These are phyloP conservation scores for Cromileptes altivelis DNA, from an alignment of 2,113 vertebrate species.

Conservation along the genomic window DNA sequence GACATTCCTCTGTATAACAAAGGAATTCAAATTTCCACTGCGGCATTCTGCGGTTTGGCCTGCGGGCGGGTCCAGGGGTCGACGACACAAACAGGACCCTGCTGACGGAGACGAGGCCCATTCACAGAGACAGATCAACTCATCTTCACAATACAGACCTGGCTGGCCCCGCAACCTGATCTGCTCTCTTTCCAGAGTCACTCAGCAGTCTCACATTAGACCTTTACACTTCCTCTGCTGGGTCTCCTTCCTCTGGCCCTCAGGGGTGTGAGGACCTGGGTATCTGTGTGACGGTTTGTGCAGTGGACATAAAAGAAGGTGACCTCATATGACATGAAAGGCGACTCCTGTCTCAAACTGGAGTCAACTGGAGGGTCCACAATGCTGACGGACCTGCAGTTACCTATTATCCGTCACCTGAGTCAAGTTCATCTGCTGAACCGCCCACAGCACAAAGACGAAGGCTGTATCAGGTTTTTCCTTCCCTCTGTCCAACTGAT, in stretches of 20 bases:
- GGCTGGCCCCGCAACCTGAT: slow-evolving; percentile 74
- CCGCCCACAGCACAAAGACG: background rate
- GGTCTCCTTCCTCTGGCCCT: slow-evolving; percentile 71
- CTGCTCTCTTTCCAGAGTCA: slow-evolving; percentile 72
- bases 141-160: slow-evolving; percentile 66
- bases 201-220: slow-evolving; percentile 76
- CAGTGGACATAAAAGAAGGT: slow-evolving; percentile 64
- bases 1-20: slow-evolving; percentile 65
- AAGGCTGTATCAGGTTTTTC: slow-evolving; percentile 12
- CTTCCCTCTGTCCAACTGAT: background rate
- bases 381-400: slow-evolving; percentile 42
- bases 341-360: slow-evolving; percentile 64
- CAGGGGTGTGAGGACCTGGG: slow-evolving; percentile 45
- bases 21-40: slow-evolving; percentile 67
- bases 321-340: slow-evolving; percentile 79
- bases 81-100: slow-evolving; percentile 55
- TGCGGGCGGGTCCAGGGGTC: slow-evolving; percentile 48
- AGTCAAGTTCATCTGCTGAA: slow-evolving; percentile 47
- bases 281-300: slow-evolving; percentile 31
- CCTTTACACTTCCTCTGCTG: slow-evolving; percentile 79
- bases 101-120: slow-evolving; percentile 54
- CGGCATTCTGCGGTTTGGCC: slow-evolving; percentile 56
- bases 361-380: slow-evolving; percentile 61
- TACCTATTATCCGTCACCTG: slow-evolving; percentile 59
- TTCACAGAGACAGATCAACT: slow-evolving; percentile 64